Evolutionary conservation across 1,140 invertebrate genomes (phyloP), one percentile per base, ranked within the genome.

Genomic region (Dufourea novaeangliae): DNA sequence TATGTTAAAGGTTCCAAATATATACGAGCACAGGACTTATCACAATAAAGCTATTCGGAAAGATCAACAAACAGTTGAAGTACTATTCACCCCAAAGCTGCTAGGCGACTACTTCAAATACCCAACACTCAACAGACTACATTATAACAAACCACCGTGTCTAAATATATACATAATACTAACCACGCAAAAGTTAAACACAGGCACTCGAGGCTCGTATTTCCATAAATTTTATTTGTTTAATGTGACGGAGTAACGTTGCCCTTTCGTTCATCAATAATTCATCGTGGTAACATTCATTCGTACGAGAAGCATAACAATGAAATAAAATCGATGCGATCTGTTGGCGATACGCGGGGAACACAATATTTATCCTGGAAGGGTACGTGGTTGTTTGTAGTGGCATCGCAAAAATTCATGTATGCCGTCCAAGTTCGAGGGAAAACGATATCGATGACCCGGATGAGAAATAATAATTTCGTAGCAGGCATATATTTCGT

Each of bases 391-490:
- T 73, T 29, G 34, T 57, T 37, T 14, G 7, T 12, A 27, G 8
- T 10, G 17, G 34, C 0, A 20, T n/a, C 11, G 29, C 39, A 32
- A 74, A 74, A 74, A 66, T 39, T 56, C 62, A 14, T 37, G 27
- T 20, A 12, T 11, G 1, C 10, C 0, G 25, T 7, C 4, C 17
- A 50, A 69, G 34, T 59, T 44, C 34, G 10, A 25, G 22, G n/a
- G 20, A 27, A n/a, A 68, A n/a, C 52, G 25, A 59, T 66, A 57
- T 12, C 50, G 37, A 11, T 41, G 50, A 44, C 20, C 52, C 0
- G 10, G 25, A 14, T 20, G 10, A 2, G 20, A 41, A 57, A 27
- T 29, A 68, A 75, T 59, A 29, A 68, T 75, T 75, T 68, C 20
- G 25, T 27, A 50, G 27, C 27, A 27, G 11, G 32, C 54, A 12